These are phyloP conservation scores for Dusona sp. DNA, from an alignment of 2,888 invertebrate genomes.

Conservation along the genomic window DNA sequence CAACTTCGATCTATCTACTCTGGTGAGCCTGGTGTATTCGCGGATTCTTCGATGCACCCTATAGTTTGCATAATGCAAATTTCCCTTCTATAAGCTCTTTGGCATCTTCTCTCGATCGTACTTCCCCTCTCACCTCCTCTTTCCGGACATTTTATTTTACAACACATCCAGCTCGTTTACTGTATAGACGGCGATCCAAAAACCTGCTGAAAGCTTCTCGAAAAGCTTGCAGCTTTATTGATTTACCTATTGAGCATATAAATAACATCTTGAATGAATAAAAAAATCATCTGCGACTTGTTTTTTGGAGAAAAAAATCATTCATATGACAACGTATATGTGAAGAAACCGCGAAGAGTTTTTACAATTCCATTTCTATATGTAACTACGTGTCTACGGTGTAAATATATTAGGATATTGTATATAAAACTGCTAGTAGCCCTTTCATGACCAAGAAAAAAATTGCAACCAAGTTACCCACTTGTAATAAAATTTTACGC, in stretches of 20 bases:
- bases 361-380: no score
- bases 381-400: not conserved
- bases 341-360: not conserved
- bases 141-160: constrained; percentile 12
- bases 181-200: not conserved
- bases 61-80: constrained; percentile 51
- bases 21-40: constrained; percentile 30
- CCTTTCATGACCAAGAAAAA: constrained; percentile 27
- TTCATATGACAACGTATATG: not conserved
- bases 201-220: not conserved
- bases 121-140: not conserved
- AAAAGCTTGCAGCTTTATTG: not conserved
- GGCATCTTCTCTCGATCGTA: constrained; percentile 10
- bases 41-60: constrained; percentile 36
- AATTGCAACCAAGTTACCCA: constrained; percentile 55
- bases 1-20: constrained; percentile 47
- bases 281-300: not conserved
- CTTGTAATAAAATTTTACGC: constrained; percentile 78
- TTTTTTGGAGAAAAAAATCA: not conserved
- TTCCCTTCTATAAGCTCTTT: constrained; percentile 16
- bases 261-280: not conserved
- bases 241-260: not conserved
- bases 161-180: not conserved
- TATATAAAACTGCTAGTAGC: constrained; percentile 31
- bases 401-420: constrained; percentile 1